Conservation (phyloP, 2,113 vertebrate species). For the Cercocebus atys region DNA sequence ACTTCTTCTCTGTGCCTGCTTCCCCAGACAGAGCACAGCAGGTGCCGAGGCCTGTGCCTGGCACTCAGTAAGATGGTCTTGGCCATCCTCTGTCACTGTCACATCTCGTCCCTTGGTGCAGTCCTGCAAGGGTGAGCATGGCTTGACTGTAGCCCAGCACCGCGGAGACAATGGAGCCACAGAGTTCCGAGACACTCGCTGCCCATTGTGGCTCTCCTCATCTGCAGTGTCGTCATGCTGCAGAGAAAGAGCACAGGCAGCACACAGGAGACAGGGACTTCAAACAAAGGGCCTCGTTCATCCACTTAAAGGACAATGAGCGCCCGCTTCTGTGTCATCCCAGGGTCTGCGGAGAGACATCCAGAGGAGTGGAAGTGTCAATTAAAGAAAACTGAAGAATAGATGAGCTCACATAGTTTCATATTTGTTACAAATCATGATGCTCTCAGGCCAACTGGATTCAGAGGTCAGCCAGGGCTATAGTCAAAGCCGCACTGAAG, state of each 20-base stretch:
- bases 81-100: fast-evolving
- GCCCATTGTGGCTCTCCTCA: neutral
- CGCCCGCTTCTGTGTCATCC: fast-evolving
- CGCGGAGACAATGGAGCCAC: neutral
- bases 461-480: neutral
- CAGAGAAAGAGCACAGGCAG: neutral
- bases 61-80: neutral
- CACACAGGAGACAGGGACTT: neutral
- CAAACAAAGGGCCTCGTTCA: neutral
- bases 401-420: neutral
- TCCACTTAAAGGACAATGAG: neutral
- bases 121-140: neutral
- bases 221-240: neutral
- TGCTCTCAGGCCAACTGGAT: fast-evolving
- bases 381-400: fast-evolving
- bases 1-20: fast-evolving
- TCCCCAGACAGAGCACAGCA: neutral
- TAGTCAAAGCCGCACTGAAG: fast-evolving
- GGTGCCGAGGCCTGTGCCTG: neutral
- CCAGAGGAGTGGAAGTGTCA: too few relatives aligned
- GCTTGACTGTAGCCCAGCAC: fast-evolving
- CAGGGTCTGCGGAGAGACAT: neutral
- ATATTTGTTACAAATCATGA: too few relatives aligned
- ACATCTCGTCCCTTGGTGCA: neutral
- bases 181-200: neutral